phyloP scores from a whole-genome alignment of 2,113 vertebrate genomes.

The Cephalophus harveyi region DNA sequence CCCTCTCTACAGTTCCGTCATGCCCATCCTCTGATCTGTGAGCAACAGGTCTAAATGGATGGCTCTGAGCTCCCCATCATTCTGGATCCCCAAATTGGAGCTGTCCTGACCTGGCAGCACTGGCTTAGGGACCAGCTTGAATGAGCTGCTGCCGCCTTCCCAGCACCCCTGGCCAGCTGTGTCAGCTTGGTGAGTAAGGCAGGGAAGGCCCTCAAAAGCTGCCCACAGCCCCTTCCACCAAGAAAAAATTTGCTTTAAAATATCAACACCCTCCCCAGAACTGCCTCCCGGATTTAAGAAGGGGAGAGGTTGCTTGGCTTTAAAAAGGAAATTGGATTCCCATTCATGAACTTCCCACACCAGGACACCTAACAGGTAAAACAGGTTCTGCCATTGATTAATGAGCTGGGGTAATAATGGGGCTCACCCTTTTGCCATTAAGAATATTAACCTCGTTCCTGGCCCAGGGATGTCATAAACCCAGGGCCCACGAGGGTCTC shows the following conservation, averaged over 20 bases:
- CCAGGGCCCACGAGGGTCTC: neutral
- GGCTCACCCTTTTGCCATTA: constrained; percentile 64
- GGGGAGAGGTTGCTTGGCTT: constrained; percentile 50
- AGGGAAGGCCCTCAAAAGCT: neutral
- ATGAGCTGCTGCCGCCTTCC: neutral
- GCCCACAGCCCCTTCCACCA: neutral
- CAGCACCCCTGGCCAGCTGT: neutral
- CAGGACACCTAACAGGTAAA: constrained; percentile 58
- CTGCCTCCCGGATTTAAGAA: constrained; percentile 9
- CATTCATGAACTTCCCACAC: constrained; percentile 57
- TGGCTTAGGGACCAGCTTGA: neutral
- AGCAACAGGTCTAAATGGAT: neutral
- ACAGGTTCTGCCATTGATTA: constrained; percentile 64
- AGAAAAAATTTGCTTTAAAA: constrained; percentile 7
- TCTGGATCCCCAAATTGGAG: neutral
- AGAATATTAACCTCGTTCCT: constrained; percentile 66
- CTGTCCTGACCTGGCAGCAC: fast-evolving
- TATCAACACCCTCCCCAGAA: neutral
- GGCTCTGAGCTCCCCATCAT: neutral
- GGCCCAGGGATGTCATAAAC: constrained; percentile 48
- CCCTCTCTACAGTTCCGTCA: neutral
- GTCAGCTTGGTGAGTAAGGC: neutral
- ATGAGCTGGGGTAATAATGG: constrained; percentile 63
- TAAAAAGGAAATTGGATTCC: constrained; percentile 56
- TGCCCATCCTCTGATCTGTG: neutral